phyloP scores from a whole-genome alignment of 2,888 invertebrate genomes.

The Coleophora flavipennella region DNA sequence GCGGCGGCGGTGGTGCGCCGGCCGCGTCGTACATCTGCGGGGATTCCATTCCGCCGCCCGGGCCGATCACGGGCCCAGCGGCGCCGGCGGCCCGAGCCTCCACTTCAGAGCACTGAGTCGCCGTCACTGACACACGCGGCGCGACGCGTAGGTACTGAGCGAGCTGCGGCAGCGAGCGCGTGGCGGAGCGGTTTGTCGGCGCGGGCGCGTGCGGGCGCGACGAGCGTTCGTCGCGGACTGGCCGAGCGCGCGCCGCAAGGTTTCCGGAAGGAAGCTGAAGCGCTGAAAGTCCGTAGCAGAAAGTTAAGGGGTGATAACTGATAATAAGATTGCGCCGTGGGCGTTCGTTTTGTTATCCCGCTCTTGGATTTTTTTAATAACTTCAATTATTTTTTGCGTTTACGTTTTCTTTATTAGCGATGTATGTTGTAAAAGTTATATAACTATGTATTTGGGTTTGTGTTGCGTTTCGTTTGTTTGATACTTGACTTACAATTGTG shows the following conservation, averaged over 20 bases:
- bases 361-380: background rate
- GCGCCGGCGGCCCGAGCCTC: slow-evolving; percentile 61
- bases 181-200: background rate
- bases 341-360: background rate
- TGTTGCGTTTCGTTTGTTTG: too few relatives aligned
- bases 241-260: slow-evolving; percentile 39
- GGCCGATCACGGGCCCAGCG: slow-evolving; percentile 61
- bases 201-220: slow-evolving; percentile 42
- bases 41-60: slow-evolving; percentile 80
- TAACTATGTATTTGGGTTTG: background rate
- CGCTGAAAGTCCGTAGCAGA: slow-evolving; percentile 46
- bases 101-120: slow-evolving; percentile 66
- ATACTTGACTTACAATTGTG: too few relatives aligned
- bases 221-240: slow-evolving; percentile 55
- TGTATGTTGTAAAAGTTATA: background rate
- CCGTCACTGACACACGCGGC: slow-evolving; percentile 56
- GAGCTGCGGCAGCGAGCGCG: slow-evolving; percentile 12
- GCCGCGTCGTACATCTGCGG: slow-evolving; percentile 90
- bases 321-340: slow-evolving; percentile 19
- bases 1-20: slow-evolving; percentile 74
- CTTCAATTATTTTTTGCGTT: background rate
- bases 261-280: slow-evolving; percentile 66
- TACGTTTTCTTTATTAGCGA: background rate
- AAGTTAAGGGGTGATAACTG: slow-evolving; percentile 36
- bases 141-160: slow-evolving; percentile 28